These are phyloP conservation scores for Chalcis sispes DNA, from an alignment of 2,888 invertebrate species.

Conservation along the genomic window DNA sequence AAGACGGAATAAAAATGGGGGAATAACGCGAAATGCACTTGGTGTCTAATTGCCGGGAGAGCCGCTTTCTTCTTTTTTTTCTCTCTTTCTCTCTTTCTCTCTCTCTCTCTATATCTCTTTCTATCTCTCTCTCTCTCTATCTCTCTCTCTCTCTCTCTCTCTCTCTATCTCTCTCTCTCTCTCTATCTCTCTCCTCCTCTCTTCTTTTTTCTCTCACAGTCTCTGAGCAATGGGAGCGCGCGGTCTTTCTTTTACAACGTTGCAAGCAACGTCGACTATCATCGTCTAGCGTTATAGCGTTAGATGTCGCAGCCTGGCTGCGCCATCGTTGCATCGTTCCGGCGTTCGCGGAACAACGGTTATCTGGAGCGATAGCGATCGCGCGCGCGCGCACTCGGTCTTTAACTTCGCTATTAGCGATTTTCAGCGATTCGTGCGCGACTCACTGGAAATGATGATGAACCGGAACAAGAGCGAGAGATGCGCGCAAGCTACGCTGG, in stretches of 20 bases:
- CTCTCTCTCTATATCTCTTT: not conserved
- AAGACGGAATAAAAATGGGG: slow-evolving; percentile 34
- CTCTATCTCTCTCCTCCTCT: not conserved
- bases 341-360: slow-evolving; percentile 43
- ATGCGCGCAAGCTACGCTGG: not conserved
- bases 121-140: slow-evolving; percentile 35
- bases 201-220: too few species aligned
- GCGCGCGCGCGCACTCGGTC: slow-evolving; percentile 11
- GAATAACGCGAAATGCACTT: slow-evolving; percentile 52
- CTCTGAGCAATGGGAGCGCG: too few species aligned
- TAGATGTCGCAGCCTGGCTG: too few species aligned
- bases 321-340: too few species aligned
- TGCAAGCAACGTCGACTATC: too few species aligned
- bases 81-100: not conserved
- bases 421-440: slow-evolving; percentile 19
- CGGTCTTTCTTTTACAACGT: not conserved
- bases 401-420: slow-evolving; percentile 40
- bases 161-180: not conserved
- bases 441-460: slow-evolving; percentile 1
- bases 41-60: slow-evolving; percentile 50
- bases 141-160: slow-evolving; percentile 28
- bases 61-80: slow-evolving; percentile 48
- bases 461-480: not conserved
- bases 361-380: slow-evolving; percentile 52
- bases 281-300: too few species aligned